Evolutionary conservation across 2,888 invertebrate species (phyloP).

Genomic region (Timema podura): DNA sequence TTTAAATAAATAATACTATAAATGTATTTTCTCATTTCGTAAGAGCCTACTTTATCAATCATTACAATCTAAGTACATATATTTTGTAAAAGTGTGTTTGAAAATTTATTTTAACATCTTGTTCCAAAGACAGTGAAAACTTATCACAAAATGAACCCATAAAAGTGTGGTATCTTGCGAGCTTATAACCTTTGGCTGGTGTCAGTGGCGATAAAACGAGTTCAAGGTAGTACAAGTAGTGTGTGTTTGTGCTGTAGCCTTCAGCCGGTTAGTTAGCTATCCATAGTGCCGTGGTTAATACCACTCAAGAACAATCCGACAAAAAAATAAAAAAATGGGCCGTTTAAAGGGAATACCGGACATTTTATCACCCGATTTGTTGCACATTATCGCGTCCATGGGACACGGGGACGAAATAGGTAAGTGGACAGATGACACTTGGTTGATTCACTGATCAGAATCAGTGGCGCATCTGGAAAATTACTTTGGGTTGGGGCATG

Average conservation of each 20-base stretch:
- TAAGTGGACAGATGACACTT: background rate
- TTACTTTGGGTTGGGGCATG: no score
- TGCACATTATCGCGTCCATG: constrained; percentile 22
- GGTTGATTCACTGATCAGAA: no score
- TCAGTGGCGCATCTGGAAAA: no score
- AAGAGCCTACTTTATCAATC: no score
- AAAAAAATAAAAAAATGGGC: constrained; percentile 9
- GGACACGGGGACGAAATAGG: constrained; percentile 21
- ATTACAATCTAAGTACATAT: no score
- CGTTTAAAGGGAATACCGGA: constrained; percentile 21
- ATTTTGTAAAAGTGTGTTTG: no score
- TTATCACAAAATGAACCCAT: background rate
- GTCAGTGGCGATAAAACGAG: background rate
- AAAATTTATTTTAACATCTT: no score
- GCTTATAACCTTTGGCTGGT: background rate
- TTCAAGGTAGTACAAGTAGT: background rate
- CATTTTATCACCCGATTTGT: constrained; percentile 16
- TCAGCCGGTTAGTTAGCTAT: background rate
- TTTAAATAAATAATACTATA: no score
- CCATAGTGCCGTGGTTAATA: no score
- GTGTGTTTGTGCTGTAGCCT: background rate
- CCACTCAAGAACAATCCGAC: no score
- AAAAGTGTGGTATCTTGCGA: background rate
- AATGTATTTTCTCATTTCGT: no score
- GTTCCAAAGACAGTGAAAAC: no score